A percentile compares a stretch with the other conserved stretches of the same genome.
Evolutionary conservation across 2,888 invertebrate genomes (phyloP).

Genomic region (Schizotus pectinicornis): DNA sequence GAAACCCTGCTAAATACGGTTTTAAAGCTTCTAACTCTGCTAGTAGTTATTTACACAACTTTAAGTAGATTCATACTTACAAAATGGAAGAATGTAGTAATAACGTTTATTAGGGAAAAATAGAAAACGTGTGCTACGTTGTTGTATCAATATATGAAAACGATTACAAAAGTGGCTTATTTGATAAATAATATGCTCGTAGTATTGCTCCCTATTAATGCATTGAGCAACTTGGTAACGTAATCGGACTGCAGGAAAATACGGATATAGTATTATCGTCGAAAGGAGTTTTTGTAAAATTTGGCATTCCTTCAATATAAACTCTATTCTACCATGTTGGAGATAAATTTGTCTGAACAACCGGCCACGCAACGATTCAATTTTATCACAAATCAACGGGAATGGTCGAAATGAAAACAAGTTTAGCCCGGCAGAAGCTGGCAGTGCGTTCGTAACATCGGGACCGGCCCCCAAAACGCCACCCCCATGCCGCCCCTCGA

Average conservation of each 20-base stretch:
- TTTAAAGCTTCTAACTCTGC: conserved; percentile 46
- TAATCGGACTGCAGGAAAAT: not conserved
- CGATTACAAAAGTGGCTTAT: conserved; percentile 17
- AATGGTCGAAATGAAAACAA: conserved; percentile 11
- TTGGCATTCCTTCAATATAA: not conserved
- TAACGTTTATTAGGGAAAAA: conserved; percentile 30
- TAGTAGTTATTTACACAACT: conserved; percentile 41
- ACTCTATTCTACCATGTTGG: not conserved
- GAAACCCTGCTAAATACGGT: conserved; percentile 45
- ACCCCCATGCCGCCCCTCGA: not conserved
- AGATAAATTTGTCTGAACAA: conserved; percentile 12
- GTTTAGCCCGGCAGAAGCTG: conserved; percentile 1
- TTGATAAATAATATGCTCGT: conserved; percentile 15
- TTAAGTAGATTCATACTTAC: conserved; percentile 34
- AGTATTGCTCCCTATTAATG: conserved; percentile 43
- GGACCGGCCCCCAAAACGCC: conserved; percentile 9
- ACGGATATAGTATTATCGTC: not conserved
- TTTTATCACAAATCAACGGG: conserved; percentile 13
- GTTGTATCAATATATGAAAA: conserved; percentile 10
- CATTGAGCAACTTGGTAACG: conserved; percentile 22
- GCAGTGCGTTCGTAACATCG: conserved; percentile 26
- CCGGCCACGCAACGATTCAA: conserved; percentile 2
- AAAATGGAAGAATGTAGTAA: conserved; percentile 41
- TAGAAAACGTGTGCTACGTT: conserved; percentile 27
- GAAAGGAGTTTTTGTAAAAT: conserved; percentile 1